phyloP scores from a whole-genome alignment of 2,797 vertebrate species.

The Urosaurus nigricauda region DNA sequence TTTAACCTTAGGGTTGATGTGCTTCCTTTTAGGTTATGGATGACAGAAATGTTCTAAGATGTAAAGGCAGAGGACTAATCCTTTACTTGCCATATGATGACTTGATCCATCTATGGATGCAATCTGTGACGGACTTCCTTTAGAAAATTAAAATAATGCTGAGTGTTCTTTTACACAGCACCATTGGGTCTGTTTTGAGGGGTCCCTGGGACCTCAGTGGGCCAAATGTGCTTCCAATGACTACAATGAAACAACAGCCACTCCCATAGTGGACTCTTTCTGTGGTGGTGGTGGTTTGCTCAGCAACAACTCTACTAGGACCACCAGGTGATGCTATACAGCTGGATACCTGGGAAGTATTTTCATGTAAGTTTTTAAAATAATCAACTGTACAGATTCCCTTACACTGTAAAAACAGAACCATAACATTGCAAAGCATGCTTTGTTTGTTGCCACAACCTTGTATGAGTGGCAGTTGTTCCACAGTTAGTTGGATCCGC shows the following conservation, averaged over 20 bases:
- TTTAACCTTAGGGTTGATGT: not conserved
- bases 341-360: not conserved
- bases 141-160: not conserved
- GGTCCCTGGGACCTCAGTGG: not conserved
- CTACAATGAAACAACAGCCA: too few relatives aligned
- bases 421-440: too few relatives aligned
- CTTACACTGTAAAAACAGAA: too few relatives aligned
- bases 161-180: not conserved
- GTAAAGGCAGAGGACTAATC: not conserved
- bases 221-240: not conserved
- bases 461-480: too few relatives aligned
- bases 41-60: not conserved
- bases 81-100: not conserved
- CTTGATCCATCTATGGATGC: not conserved
- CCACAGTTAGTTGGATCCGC: too few relatives aligned
- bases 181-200: not conserved
- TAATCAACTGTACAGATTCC: too few relatives aligned
- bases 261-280: not conserved
- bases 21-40: not conserved
- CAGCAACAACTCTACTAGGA: not conserved
- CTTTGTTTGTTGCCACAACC: too few relatives aligned
- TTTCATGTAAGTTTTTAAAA: not conserved
- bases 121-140: not conserved
- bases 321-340: too few relatives aligned
- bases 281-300: too few relatives aligned